Evolutionary conservation across 2,888 invertebrate genomes (phyloP), one percentile per base, ranked within the genome.

Genomic region (Xestia c-nigrum): DNA sequence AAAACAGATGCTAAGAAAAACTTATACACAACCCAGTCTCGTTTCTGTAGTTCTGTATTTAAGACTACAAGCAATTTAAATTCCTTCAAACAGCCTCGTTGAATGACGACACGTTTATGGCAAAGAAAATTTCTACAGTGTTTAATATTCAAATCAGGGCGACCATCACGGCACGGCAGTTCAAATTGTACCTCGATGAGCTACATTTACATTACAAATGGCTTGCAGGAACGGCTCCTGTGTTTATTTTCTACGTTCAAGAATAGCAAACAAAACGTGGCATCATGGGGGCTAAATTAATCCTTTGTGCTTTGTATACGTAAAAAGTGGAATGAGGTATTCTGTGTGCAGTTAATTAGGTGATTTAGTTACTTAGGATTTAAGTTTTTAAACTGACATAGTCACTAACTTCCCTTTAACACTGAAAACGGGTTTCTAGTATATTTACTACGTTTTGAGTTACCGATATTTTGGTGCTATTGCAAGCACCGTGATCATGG

Each of bases 161-260:
- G 68, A 66, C 83, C 80, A 85, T 89, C 80, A 83, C 65, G 76
- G 78, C 78, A 83, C 67, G 75, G 80, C 72, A 78, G 70, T 77
- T 81, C 52, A 81, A 86, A 87, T 82, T 77, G 80, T 78, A 82
- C 83, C 79, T 82, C 79, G 83, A 89, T 88, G 82, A 83, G 74
- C 67, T 40, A 76, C 73, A 88, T 88, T 88, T 83, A 75, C 89
- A 88, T 88, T 82, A 82, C 83, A 85, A 88, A 88, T 88, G 74
- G 76, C 73, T 83, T 66, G 57, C 59, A 78, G 85, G 83, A 85
- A 83, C 63, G 75, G 57, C 69, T 82, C 43, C 79, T 66, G 43
- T 86, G 81, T 88, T 88, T 85, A 87, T 83, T 83, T 87, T 75
- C 68, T 75, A 65, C 72, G 69, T 81, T 75, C 76, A 81, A 74